These are phyloP conservation scores for Heloderma charlesbogerti DNA, from an alignment of 2,113 vertebrate genomes.

Conservation along the genomic window DNA sequence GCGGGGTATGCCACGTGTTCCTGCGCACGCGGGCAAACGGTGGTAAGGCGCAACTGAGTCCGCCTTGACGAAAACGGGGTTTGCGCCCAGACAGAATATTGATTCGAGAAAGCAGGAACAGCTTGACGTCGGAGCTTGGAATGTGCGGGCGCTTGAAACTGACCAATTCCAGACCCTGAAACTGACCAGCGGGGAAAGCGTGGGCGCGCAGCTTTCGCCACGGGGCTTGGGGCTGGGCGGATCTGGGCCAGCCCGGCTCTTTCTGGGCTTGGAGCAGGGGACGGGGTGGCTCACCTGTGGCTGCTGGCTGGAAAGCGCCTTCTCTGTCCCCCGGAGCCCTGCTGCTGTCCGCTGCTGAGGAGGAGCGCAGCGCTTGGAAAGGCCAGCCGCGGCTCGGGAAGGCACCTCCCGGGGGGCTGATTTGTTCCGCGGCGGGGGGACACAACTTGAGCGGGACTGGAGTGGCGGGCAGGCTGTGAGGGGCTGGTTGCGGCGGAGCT, in stretches of 20 bases:
- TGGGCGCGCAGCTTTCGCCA: no score
- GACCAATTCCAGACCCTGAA: neutral
- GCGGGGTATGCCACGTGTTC: neutral
- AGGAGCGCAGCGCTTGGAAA: slow-evolving; percentile 72
- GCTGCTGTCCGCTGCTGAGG: slow-evolving; percentile 47
- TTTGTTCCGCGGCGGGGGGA: slow-evolving; percentile 62
- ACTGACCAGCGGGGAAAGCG: no score
- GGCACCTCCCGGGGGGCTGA: slow-evolving; percentile 64
- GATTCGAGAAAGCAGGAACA: no score
- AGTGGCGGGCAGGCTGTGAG: slow-evolving; percentile 62
- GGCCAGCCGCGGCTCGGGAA: slow-evolving; percentile 77
- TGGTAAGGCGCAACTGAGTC: no score
- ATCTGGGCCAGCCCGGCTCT: no score
- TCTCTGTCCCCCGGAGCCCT: slow-evolving; percentile 51
- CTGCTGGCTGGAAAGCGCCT: slow-evolving; percentile 55
- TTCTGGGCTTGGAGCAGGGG: neutral
- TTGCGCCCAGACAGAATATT: neutral
- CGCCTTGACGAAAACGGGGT: no score
- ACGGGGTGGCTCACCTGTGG: slow-evolving; percentile 62
- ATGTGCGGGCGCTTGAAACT: neutral
- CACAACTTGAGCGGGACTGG: slow-evolving; percentile 76
- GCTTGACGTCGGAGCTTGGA: neutral
- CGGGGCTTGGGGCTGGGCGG: neutral
- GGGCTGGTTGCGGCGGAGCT: slow-evolving; percentile 63
- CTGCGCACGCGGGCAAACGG: no score